These are phyloP conservation scores for Salvelinus sp. DNA, from an alignment of 2,113 vertebrate genomes.

Conservation along the genomic window DNA sequence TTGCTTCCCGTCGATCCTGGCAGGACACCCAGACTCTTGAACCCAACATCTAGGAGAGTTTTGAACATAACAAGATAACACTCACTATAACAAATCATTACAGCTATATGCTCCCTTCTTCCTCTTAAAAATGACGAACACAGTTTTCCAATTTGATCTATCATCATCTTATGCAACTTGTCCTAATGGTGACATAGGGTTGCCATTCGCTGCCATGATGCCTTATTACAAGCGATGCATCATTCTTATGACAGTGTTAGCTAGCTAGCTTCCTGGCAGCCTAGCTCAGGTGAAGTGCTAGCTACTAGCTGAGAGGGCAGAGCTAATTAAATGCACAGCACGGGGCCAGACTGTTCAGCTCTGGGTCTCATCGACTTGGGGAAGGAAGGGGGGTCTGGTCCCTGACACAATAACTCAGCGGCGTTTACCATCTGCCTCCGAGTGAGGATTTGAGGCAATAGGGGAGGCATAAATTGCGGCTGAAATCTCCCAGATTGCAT, in stretches of 20 bases:
- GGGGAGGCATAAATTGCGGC: conserved; percentile 61
- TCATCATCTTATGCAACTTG: not conserved
- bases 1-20: conserved; percentile 15
- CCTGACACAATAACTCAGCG: conserved; percentile 57
- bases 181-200: not conserved
- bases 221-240: not conserved
- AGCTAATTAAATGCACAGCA: conserved; percentile 55
- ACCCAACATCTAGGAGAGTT: not conserved
- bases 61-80: not conserved
- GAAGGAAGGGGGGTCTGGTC: conserved; percentile 28
- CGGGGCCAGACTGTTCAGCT: conserved; percentile 27
- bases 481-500: conserved; percentile 67
- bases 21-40: not conserved
- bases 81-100: too few relatives aligned
- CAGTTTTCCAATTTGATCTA: not conserved
- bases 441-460: conserved; percentile 40
- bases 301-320: not conserved
- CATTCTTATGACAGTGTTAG: conserved; percentile 31
- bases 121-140: not conserved
- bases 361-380: conserved; percentile 18
- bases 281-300: conserved; percentile 34
- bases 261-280: conserved; percentile 8
- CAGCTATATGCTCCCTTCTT: too few relatives aligned
- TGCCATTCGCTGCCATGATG: not conserved
- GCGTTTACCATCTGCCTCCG: conserved; percentile 50